Evolutionary conservation across 2,888 invertebrate genomes (phyloP), one percentile per base, ranked within the genome.

Genomic region (Monochamus alternatus): DNA sequence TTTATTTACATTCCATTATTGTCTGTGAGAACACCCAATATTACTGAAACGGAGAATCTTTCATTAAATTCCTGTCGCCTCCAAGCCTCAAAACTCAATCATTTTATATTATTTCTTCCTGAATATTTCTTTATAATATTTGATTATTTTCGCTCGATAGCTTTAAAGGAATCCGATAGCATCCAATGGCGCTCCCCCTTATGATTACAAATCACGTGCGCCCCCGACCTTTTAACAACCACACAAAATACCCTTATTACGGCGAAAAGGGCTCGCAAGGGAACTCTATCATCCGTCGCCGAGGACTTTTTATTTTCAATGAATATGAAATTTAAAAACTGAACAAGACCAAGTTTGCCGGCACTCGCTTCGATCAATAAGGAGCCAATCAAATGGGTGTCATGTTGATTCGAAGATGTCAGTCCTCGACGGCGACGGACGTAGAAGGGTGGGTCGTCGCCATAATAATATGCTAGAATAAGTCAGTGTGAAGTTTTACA

Each of bases 281-380:
- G 68, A 77, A 71, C 70, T 77, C 75, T 72, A 75, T 78, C 78
- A 75, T 76, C 73, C 75, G 75, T 75, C 72, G 75, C 75, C 72
- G 72, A 71, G 64, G 72, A 76, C 74, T 80, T 81, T 66, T 80
- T 79, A 82, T 80, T 82, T 82, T 81, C 82, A 81, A 82, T 82
- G 82, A 82, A 81, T 80, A 82, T 81, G 80, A 80, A 82, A 82
- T 82, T 81, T 79, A 62, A 69, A 71, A 77, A 77, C 73, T 76
- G 77, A 75, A 68, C 55, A n/a, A 77, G 77, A 79, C 77, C 62
- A 75, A 80, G 78, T 80, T 76, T 75, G 64, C 75, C 76, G 67
- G 75, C 79, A 75, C 79, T 76, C 59, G 74, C 75, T 73, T 62
- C 74, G 76, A 80, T 80, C 79, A 73, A 80, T 80, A 73, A 74